A percentile compares a stretch with the other conserved stretches of the same genome.
Conservation (phyloP, 2,797 vertebrate genomes). For the Tapera naevia region DNA sequence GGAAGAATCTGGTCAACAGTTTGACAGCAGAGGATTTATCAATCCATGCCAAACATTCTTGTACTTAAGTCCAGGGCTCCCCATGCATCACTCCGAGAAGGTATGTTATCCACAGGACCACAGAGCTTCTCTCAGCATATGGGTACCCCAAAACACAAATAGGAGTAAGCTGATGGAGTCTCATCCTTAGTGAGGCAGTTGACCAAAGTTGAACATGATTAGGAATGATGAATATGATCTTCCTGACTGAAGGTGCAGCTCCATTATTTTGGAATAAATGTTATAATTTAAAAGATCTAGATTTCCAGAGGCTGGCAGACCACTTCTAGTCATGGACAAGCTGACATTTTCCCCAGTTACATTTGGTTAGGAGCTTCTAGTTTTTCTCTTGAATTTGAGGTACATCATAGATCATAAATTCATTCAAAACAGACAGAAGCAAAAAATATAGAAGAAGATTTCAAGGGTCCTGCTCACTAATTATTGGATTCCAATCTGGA, state of each 20-base stretch:
- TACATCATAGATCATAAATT: neutral
- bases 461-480: neutral
- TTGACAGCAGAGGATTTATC: neutral
- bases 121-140: neutral
- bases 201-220: neutral
- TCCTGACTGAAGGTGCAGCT: neutral
- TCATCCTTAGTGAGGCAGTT: neutral
- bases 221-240: neutral
- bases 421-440: neutral
- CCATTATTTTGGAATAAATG: neutral
- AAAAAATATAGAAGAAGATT: neutral
- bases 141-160: neutral
- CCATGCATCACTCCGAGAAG: neutral
- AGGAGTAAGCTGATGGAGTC: neutral
- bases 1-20: neutral
- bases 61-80: neutral
- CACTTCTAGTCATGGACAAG: neutral
- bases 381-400: neutral
- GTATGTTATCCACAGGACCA: neutral
- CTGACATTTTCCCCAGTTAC: neutral
- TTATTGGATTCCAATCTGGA: neutral
- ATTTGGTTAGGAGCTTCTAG: neutral
- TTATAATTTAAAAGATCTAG: neutral
- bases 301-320: neutral
- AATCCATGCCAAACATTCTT: neutral